These are phyloP conservation scores for Colaptes auratus DNA, from an alignment of 2,113 vertebrate genomes.

Conservation along the genomic window DNA sequence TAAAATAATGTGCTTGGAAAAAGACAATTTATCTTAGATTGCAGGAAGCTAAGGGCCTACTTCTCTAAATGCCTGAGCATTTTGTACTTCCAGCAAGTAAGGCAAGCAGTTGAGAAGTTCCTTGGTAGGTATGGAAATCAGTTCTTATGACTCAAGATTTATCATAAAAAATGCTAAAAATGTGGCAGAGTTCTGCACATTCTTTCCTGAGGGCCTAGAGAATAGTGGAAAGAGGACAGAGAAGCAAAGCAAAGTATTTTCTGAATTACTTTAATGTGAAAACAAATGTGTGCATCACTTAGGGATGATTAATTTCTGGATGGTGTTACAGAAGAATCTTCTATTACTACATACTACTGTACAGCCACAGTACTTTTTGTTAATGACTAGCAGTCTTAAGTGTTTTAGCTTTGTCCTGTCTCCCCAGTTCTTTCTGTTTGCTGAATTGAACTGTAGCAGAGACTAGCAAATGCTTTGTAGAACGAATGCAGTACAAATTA, in stretches of 20 bases:
- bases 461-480: background rate
- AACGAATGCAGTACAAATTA: background rate
- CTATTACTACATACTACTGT: background rate
- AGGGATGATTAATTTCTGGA: background rate
- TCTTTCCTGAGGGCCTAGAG: background rate
- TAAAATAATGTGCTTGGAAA: background rate
- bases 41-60: background rate
- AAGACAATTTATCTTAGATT: background rate
- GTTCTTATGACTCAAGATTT: background rate
- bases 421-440: background rate
- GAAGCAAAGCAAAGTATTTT: background rate
- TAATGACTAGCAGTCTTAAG: background rate
- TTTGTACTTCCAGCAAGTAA: background rate
- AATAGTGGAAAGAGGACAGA: background rate
- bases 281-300: background rate
- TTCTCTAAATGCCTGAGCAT: background rate
- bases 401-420: background rate
- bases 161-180: background rate
- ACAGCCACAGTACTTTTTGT: background rate
- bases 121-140: background rate
- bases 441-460: background rate
- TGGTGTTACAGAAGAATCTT: background rate
- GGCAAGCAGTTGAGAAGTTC: background rate
- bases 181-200: background rate
- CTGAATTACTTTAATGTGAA: background rate